Conservation (phyloP, 2,888 invertebrate species). For the Drosophila merina region DNA sequence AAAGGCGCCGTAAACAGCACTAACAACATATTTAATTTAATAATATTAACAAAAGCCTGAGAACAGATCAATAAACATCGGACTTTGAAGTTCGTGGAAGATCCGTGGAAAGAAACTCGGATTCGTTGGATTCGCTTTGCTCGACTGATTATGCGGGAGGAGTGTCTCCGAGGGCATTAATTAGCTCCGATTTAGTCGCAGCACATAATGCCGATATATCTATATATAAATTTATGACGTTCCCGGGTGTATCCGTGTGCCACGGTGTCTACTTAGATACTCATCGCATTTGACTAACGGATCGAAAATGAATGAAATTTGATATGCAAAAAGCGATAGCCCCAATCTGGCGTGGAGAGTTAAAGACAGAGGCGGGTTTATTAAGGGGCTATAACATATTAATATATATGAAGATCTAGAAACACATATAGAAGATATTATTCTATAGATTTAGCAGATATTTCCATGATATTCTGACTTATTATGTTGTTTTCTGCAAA, state of each 20-base stretch:
- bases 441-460: neutral
- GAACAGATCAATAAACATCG: constrained; percentile 66
- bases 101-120: constrained; percentile 24
- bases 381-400: constrained; percentile 3
- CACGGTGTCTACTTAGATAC: constrained; percentile 36
- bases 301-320: constrained; percentile 75
- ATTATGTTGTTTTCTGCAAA: neutral
- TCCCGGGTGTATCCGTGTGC: constrained; percentile 29
- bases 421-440: neutral
- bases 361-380: constrained; percentile 42
- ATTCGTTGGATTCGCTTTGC: constrained; percentile 52
- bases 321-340: constrained; percentile 72
- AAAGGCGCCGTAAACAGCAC: constrained; percentile 59
- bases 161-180: constrained; percentile 75
- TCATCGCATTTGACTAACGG: constrained; percentile 60
- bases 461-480: neutral
- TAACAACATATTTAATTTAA: constrained; percentile 77
- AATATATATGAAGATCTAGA: too few species aligned
- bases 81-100: constrained; percentile 18
- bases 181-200: constrained; percentile 76
- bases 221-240: constrained; percentile 54
- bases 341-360: constrained; percentile 52
- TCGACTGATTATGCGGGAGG: constrained; percentile 73
- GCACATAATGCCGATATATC: constrained; percentile 55
- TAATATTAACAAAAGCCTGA: constrained; percentile 77